Base-by-base conservation (phyloP, 2,888 invertebrate species). In the Synanthedon formicaeformis region DNA sequence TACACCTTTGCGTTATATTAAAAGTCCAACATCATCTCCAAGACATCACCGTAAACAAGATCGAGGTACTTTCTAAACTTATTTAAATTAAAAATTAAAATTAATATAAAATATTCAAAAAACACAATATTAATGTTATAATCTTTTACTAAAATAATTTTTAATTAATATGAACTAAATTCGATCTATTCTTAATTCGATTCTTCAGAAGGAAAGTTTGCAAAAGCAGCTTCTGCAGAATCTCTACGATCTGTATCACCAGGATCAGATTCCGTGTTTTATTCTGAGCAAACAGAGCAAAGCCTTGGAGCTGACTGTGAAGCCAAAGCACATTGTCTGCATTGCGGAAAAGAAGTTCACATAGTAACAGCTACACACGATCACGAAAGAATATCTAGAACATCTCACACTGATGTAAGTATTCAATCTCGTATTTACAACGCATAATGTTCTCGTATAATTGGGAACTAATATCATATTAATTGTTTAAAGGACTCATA, bases 231-330 rank as follows among this genome's bases (percentile, higher is more conserved):
- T 56, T 95, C 95, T 62, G 94, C 94, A 50, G 96, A 96, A 80
- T 95, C 95, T 1, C 81, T 96, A 53, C 90, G 96, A 51, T 95
- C 95, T n/a, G 95, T 94, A 48, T 95, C 95, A 66, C 96, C 96
- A 3, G 96, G 96, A 23, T 96, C 95, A 59, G 96, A 96, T 77
- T 95, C 94, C 54, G 96, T 96, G 27, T 96, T 96, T 81, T 95
- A 95, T 81, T 94, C 94, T 69, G 95, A 95, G 75, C 91, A 89
- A 60, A 91, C 90, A 11, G 92, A 91, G 72, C 88, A 88, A 53
- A 85, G 83, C 56, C 67, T 79, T 51, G 80, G 73, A 2, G 78
- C 86, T n/a, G 90, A 90, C 56, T 89, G 89, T 50, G 90, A 90
- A 64, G 82, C 89, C 0, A 86, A 83, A 60, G 90, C 92, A 1